These are phyloP conservation scores for Augochlora pura DNA, from an alignment of 1,140 invertebrate species.

Conservation along the genomic window DNA sequence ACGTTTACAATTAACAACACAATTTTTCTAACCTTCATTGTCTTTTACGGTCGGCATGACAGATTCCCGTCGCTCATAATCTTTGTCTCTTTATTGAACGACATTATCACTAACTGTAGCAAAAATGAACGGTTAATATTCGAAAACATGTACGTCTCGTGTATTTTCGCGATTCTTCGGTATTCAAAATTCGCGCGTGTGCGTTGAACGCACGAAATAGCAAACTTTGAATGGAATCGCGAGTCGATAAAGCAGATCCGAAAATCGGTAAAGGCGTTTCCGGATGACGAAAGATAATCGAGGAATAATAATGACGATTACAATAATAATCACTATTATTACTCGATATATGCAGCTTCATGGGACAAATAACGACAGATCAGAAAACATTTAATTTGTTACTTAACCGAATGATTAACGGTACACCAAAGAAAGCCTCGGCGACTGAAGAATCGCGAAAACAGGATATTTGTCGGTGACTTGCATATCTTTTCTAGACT, in stretches of 20 bases:
- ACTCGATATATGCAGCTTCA: background rate
- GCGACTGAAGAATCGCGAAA: background rate
- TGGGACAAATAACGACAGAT: constrained; percentile 4
- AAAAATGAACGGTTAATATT: background rate
- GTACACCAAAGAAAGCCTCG: background rate
- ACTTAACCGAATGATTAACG: background rate
- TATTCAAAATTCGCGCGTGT: background rate
- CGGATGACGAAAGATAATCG: background rate
- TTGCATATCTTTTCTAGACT: background rate
- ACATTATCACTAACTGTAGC: background rate
- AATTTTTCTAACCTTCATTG: constrained; percentile 21
- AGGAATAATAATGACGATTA: too few relatives aligned
- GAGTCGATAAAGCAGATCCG: background rate
- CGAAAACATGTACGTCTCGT: too few relatives aligned
- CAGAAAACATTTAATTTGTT: background rate
- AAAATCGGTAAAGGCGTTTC: background rate
- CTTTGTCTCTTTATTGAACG: too few relatives aligned
- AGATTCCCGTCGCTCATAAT: background rate
- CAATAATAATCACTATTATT: background rate
- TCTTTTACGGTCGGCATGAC: background rate
- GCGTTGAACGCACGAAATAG: too few relatives aligned
- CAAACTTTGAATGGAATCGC: background rate
- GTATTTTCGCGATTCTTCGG: background rate
- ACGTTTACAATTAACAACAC: constrained; percentile 25
- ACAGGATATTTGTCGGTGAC: background rate